A percentile compares a stretch with the other conserved stretches of the same genome.
These are phyloP conservation scores for Caenorhabditis brenneri DNA, from an alignment of 1,140 invertebrate genomes.

Conservation along the genomic window DNA sequence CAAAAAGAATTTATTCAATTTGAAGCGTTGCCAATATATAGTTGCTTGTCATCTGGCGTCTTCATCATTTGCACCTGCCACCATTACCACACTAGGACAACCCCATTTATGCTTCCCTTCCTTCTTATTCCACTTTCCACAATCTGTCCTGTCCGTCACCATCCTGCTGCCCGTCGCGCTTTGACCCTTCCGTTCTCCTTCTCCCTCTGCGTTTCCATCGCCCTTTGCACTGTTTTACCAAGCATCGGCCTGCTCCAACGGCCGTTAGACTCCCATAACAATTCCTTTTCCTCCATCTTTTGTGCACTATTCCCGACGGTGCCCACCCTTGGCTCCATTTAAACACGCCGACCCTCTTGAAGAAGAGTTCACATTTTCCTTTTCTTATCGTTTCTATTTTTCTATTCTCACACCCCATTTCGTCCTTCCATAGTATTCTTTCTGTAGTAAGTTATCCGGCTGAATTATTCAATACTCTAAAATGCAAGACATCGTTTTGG, in stretches of 20 bases:
- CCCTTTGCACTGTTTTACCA: not conserved
- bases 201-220: not conserved
- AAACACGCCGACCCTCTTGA: slow-evolving; percentile 28
- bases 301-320: slow-evolving; percentile 28
- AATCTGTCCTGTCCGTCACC: slow-evolving; percentile 2
- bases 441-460: too few species aligned
- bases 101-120: not conserved
- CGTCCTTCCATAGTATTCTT: too few species aligned
- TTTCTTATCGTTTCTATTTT: slow-evolving; percentile 3
- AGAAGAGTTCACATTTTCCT: slow-evolving; percentile 3
- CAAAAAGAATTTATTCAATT: not conserved
- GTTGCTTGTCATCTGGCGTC: slow-evolving; percentile 12
- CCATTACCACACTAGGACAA: not conserved
- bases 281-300: slow-evolving; percentile 21
- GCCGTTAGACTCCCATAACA: slow-evolving; percentile 33
- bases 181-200: slow-evolving; percentile 26
- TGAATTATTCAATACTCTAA: too few species aligned
- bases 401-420: not conserved
- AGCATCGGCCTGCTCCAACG: slow-evolving; percentile 21
- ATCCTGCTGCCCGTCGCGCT: not conserved
- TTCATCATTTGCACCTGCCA: slow-evolving; percentile 28
- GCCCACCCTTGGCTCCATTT: slow-evolving; percentile 14
- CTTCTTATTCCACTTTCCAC: not conserved
- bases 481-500: too few species aligned
- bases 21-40: not conserved